Conservation (phyloP, 2,113 vertebrate species). For the Saccopteryx leptura region DNA sequence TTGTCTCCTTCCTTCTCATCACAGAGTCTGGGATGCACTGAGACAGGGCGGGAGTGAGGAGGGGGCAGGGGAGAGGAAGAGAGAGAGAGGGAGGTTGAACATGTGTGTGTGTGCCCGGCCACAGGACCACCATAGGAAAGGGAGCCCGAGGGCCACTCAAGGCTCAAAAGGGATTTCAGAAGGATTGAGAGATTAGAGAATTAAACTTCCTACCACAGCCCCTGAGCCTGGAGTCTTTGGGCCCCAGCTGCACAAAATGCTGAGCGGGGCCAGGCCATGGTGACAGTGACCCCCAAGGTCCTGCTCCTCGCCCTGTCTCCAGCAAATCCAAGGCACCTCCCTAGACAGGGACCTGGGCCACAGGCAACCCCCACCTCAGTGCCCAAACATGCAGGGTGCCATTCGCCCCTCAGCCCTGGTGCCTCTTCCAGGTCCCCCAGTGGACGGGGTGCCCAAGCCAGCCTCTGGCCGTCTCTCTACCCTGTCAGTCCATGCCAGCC, state of each 20-base stretch:
- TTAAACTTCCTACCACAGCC: neutral
- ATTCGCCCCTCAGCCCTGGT: neutral
- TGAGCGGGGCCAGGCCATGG: neutral
- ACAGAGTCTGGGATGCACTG: neutral
- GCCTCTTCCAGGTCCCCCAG: neutral
- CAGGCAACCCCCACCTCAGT: neutral
- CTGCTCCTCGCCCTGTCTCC: neutral
- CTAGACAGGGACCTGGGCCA: neutral
- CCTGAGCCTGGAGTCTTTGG: neutral
- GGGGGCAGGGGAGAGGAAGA: too few species aligned
- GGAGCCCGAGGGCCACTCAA: neutral
- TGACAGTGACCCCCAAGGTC: neutral
- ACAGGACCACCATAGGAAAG: neutral
- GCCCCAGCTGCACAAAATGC: neutral
- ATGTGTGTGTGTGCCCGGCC: neutral
- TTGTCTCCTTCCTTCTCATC: neutral
- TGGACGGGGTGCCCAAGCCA: neutral
- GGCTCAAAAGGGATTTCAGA: constrained; percentile 38
- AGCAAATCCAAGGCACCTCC: neutral
- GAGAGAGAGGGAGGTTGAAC: too few species aligned
- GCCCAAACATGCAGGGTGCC: neutral
- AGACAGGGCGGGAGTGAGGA: too few species aligned
- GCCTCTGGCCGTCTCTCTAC: neutral
- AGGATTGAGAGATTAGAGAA: constrained; percentile 53
- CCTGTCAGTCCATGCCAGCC: neutral